Base-by-base conservation (phyloP, 1,140 invertebrate species). In the Ylistrum balloti region DNA sequence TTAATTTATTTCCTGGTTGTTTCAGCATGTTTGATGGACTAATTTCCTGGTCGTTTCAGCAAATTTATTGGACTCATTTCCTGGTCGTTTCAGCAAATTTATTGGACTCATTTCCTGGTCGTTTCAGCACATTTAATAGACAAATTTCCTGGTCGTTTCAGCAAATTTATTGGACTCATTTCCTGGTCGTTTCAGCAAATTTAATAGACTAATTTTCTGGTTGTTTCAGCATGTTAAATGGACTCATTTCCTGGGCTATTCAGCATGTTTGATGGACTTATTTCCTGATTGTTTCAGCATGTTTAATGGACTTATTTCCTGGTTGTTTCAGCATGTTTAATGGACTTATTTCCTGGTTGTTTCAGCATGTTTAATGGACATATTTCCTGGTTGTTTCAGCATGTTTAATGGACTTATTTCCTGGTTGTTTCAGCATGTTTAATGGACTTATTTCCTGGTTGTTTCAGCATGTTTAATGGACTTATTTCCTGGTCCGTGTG, bases 401-500 rank as follows among this genome's bases (percentile, higher is more conserved):
- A 5, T 74, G 56, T 74, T 74, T 74, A 74, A 74, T 74, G 56
- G n/a, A n/a, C 2, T 0, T 28, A n/a, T 74, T 74, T n/a, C n/a
- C 9, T 74, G 56, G 56, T 74, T 11, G 28, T 74, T 74, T 74
- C 56, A 74, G 56, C 22, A 5, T 74, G 56, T 74, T 74, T 74
- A 74, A 74, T 74, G 56, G n/a, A n/a, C 2, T 0, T 28, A n/a
- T 74, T 74, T n/a, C n/a, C n/a, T n/a, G n/a, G n/a, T n/a, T n/a
- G n/a, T n/a, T n/a, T n/a, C n/a, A n/a, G n/a, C 11, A 3, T 48
- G 45, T 48, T 48, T 48, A 48, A 48, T 48, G 45, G 45, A 5
- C 15, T 2, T 48, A 20, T 48, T 48, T n/a, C 33, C 88, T 13
- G 88, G 88, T 28, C 56, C 56, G 32, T 88, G 88, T 32, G 32